Base-by-base conservation (phyloP, 2,888 invertebrate species). In the Psylliodes chrysocephalus region DNA sequence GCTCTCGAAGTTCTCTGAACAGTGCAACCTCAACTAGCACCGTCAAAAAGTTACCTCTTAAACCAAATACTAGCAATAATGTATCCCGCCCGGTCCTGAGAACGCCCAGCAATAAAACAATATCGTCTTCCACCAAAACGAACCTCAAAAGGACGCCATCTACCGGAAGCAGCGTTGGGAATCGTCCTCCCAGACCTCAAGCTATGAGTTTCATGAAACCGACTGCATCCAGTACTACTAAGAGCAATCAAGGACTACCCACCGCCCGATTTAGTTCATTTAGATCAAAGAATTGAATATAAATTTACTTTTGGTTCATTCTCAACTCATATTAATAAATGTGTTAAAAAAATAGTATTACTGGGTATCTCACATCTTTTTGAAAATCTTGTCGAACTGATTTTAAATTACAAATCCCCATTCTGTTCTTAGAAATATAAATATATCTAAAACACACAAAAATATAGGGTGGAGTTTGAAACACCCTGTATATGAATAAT, bases 1-100 rank as follows among this genome's bases (percentile, higher is more conserved):
- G 94, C 76, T 94, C 94, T 0, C 85, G 92, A 22, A 93, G 93
- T 75, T 94, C 94, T 0, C 83, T 94, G 55, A 93, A 93, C 77
- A 94, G 93, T 78, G 89, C 92, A 1, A 89, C 91, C 0, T 91
- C 91, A 1, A 89, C 89, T 0, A 91, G 90, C 56, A 94, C 94
- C 0, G 93, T 94, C 0, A 87, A 91, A 68, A 89, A 90, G 65
- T 86, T 90, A 62, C 88, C 90, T 77, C 57, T 79, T 5, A 80
- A 79, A 65, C 69, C 78, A 46, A 70, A 70, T 40, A 73, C 71
- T 49, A 81, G 84, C 15, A 71, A 60, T 61, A 70, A 68, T 14
- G 51, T 66, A 6, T 60, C 63, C 25, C 66, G 62, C 18, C 51
- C 67, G 2, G 66, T 70, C 5, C 72, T 72, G 8, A 66, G 73